Percentiles rank a stretch among this genome's conserved stretches.
Conservation (phyloP, 2,888 invertebrate genomes). For the Nomada ferruginata region DNA sequence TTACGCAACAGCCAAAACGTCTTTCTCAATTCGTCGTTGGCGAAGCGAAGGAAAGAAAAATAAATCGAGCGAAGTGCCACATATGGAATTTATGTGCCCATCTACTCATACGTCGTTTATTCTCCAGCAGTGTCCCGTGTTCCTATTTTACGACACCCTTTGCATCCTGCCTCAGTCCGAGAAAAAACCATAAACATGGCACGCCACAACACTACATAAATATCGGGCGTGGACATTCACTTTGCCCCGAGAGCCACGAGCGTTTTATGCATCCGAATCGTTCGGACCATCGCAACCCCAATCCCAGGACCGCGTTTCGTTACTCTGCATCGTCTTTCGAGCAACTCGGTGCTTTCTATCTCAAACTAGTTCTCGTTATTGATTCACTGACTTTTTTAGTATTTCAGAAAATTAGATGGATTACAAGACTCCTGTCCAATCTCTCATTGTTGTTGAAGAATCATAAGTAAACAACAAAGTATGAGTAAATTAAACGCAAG, state of each 20-base stretch:
- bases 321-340: slow-evolving; percentile 18
- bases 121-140: slow-evolving; percentile 71
- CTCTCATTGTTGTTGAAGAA: too few relatives aligned
- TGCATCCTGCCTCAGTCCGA: slow-evolving; percentile 72
- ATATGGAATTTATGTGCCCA: slow-evolving; percentile 69
- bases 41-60: slow-evolving; percentile 20
- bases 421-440: too few relatives aligned
- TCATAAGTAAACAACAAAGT: too few relatives aligned
- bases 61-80: slow-evolving; percentile 21
- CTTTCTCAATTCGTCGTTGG: slow-evolving; percentile 33
- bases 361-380: too few relatives aligned
- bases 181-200: slow-evolving; percentile 78
- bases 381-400: too few relatives aligned
- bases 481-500: too few relatives aligned
- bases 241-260: slow-evolving; percentile 55
- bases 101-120: slow-evolving; percentile 76
- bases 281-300: neutral
- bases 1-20: neutral
- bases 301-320: neutral
- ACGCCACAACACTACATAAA: slow-evolving; percentile 77
- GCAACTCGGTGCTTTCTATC: slow-evolving; percentile 15
- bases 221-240: slow-evolving; percentile 73
- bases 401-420: too few relatives aligned
- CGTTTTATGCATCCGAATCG: slow-evolving; percentile 59
- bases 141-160: slow-evolving; percentile 78